phyloP scores from a whole-genome alignment of 2,888 invertebrate genomes.

The Synanthedon formicaeformis region DNA sequence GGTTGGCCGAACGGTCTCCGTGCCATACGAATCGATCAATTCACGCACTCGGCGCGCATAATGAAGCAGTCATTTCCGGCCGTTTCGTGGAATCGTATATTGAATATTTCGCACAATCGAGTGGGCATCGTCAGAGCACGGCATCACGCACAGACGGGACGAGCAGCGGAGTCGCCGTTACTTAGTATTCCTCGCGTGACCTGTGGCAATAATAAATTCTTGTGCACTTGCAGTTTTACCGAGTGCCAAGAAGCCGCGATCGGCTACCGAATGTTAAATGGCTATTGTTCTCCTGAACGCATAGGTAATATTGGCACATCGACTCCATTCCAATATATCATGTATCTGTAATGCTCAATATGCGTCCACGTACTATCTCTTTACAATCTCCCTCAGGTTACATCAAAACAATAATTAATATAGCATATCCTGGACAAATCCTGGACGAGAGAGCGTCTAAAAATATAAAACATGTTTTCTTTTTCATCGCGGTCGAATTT shows the following conservation, averaged over 20 bases:
- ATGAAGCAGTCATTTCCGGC: constrained; percentile 58
- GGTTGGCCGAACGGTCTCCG: constrained; percentile 21
- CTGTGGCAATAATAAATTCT: constrained; percentile 56
- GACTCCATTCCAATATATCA: no score
- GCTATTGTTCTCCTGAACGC: constrained; percentile 34
- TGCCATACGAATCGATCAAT: constrained; percentile 54
- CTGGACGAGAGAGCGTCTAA: no score
- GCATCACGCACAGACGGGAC: constrained; percentile 26
- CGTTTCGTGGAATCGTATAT: constrained; percentile 50
- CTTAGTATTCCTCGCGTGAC: constrained; percentile 58
- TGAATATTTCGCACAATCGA: constrained; percentile 30
- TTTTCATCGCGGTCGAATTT: no score
- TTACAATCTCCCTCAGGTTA: no score
- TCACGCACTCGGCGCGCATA: constrained; percentile 49
- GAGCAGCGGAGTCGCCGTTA: constrained; percentile 18
- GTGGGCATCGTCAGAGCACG: constrained; percentile 29
- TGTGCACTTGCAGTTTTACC: constrained; percentile 67
- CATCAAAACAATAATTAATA: no score
- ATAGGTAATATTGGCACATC: background rate
- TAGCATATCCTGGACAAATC: no score
- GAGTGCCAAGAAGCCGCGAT: constrained; percentile 56
- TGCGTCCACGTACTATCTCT: no score
- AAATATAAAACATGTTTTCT: no score
- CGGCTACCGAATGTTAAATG: constrained; percentile 59
- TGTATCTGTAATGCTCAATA: no score